A percentile compares a stretch with the other conserved stretches of the same genome.
Evolutionary conservation across 2,888 invertebrate genomes (phyloP).

Genomic region (Mesochorus sp.): DNA sequence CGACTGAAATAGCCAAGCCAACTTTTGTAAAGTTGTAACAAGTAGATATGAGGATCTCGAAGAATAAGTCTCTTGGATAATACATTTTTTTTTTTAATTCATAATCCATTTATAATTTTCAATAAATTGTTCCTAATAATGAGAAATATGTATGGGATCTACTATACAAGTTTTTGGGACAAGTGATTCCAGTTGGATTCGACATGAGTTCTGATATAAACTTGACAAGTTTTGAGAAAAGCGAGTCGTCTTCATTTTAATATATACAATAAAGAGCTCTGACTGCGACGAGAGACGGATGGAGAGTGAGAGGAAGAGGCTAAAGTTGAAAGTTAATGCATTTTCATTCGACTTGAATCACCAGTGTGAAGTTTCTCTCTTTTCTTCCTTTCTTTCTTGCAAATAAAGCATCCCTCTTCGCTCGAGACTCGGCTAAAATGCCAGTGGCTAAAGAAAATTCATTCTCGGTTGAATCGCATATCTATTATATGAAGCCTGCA

Average conservation of each 20-base stretch:
- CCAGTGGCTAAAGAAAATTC: constrained; percentile 59
- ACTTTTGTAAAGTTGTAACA: no score
- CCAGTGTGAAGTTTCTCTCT: constrained; percentile 12
- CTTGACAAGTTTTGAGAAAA: constrained; percentile 3
- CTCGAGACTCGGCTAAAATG: constrained; percentile 39
- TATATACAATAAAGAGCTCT: background rate
- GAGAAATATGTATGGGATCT: no score
- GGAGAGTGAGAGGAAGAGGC: background rate
- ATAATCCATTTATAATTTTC: no score
- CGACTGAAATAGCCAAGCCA: background rate
- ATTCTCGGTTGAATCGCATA: constrained; percentile 50
- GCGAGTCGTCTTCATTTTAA: constrained; percentile 22
- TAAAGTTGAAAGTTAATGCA: constrained; percentile 56
- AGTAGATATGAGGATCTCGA: no score
- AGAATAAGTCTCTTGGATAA: no score
- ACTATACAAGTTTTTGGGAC: background rate
- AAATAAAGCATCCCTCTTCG: constrained; percentile 15
- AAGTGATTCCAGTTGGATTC: constrained; percentile 3
- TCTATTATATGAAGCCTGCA: constrained; percentile 24
- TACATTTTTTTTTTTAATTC: no score
- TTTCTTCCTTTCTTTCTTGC: background rate
- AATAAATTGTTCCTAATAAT: no score
- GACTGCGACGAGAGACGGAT: background rate
- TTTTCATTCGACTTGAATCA: constrained; percentile 54
- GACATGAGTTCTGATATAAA: background rate